Evolutionary conservation across 53 echinoderm and acorn worm genomes (phyloP), one percentile per base, ranked within the genome.

Genomic region (Arbacia lixula): DNA sequence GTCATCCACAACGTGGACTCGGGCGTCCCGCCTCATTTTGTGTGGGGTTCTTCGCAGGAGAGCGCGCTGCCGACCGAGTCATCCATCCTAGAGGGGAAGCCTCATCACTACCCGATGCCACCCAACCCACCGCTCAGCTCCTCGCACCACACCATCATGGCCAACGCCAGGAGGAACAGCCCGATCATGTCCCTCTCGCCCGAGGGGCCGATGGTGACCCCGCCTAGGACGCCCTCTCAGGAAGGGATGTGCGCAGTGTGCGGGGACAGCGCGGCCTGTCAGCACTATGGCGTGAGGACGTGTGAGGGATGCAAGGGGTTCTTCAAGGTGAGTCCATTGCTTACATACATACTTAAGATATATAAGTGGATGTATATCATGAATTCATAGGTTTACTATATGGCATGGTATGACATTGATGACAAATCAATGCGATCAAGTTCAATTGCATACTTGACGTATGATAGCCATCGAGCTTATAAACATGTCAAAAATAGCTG

Each of bases 261-360:
- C 57, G 99, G 99, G 5, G 99, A 99, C 79, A 99, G 99, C 84
- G 99, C 99, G 20, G 99, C 99, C 37, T 99, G 99, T 68, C 99
- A 99, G 57, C 99, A 99, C 56, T 99, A 99, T 84, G 99, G 99
- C 36, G 99, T 99, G 54, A 90, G 99, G 22, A 99, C 99, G 2
- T 99, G 99, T 54, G 99, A 99, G 53, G 99, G 99, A 72, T 99
- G 99, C 85, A 99, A 99, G 88, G 99, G 99, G 29, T 99, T 99
- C 57, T 99, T 99, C 80, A 99, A 99, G 99, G 99, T 99, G 83
- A 86, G 87, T 61, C n/a, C n/a, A n/a, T n/a, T n/a, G n/a, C n/a
- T n/a, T n/a, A n/a, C n/a, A n/a, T n/a, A n/a, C n/a, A n/a, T n/a
- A n/a, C n/a, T n/a, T n/a, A n/a, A n/a, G n/a, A n/a, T n/a, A n/a